Conservation (phyloP, 2,113 vertebrate species). For the Mirza zaza region DNA sequence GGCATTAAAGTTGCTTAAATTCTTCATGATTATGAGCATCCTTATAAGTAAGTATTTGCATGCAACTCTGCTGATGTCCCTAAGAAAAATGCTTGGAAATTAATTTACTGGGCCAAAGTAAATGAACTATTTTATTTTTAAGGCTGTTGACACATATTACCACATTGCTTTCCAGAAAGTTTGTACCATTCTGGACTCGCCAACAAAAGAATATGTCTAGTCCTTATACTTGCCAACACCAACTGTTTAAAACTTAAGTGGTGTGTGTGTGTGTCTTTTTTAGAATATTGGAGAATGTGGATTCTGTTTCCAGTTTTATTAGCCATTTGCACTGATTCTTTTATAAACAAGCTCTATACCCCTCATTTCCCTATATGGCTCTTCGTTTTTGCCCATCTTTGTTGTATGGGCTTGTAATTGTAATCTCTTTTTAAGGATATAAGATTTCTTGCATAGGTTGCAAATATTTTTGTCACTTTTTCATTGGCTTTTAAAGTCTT, state of each 20-base stretch:
- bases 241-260: slow-evolving; percentile 61
- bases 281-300: slow-evolving; percentile 12
- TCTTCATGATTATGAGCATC: slow-evolving; percentile 2
- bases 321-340: slow-evolving; percentile 56
- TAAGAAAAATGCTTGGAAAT: slow-evolving; percentile 53
- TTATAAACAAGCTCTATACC: slow-evolving; percentile 1
- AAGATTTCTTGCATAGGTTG: slow-evolving; percentile 3
- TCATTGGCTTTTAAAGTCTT: slow-evolving; percentile 45
- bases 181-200: not conserved
- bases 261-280: not conserved
- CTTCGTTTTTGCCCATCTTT: slow-evolving; percentile 43
- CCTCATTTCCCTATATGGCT: slow-evolving; percentile 15
- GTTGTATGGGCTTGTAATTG: not conserved
- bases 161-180: slow-evolving; percentile 45
- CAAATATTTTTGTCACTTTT: slow-evolving; percentile 21
- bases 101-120: slow-evolving; percentile 43
- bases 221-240: slow-evolving; percentile 24
- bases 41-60: not conserved
- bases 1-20: not conserved
- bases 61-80: not conserved
- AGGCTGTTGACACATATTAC: slow-evolving; percentile 3
- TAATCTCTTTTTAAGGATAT: slow-evolving; percentile 28
- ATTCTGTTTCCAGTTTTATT: slow-evolving; percentile 52
- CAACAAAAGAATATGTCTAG: slow-evolving; percentile 34
- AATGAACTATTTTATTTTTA: slow-evolving; percentile 46